Evolutionary conservation across 2,113 vertebrate species (phyloP).

Genomic region (Periophthalmodon schlosseri): DNA sequence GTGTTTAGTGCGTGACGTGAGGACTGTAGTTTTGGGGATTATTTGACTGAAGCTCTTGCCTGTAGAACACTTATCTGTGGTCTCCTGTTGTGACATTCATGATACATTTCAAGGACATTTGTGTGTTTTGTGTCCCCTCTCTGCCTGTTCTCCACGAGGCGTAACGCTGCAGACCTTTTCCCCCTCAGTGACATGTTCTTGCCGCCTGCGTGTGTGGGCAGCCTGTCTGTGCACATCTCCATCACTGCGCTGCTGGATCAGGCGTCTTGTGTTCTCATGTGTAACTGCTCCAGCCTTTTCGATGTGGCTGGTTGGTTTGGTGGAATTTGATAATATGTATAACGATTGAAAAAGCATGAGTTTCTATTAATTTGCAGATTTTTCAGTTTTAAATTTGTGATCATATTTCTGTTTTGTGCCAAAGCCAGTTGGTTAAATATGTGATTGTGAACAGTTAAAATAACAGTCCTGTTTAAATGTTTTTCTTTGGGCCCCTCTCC

Average conservation of each 20-base stretch:
- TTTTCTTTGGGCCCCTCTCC: not conserved
- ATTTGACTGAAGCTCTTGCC: not conserved
- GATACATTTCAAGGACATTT: conserved; percentile 20
- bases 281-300: too few species aligned
- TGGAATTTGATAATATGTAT: too few species aligned
- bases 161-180: conserved; percentile 31
- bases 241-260: conserved; percentile 43
- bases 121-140: not conserved
- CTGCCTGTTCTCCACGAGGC: conserved; percentile 30
- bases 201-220: conserved; percentile 13
- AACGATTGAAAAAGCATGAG: too few species aligned
- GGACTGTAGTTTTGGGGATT: not conserved
- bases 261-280: conserved; percentile 28
- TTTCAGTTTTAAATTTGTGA: not conserved
- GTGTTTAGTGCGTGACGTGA: not conserved
- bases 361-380: not conserved
- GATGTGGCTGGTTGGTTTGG: too few species aligned
- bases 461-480: not conserved
- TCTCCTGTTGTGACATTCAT: not conserved
- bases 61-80: not conserved
- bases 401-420: not conserved
- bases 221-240: conserved; percentile 55
- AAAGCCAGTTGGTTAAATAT: not conserved
- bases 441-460: not conserved
- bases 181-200: conserved; percentile 24